Evolutionary conservation across 1,140 invertebrate genomes (phyloP).

Genomic region (Rhopalosiphum maidis): DNA sequence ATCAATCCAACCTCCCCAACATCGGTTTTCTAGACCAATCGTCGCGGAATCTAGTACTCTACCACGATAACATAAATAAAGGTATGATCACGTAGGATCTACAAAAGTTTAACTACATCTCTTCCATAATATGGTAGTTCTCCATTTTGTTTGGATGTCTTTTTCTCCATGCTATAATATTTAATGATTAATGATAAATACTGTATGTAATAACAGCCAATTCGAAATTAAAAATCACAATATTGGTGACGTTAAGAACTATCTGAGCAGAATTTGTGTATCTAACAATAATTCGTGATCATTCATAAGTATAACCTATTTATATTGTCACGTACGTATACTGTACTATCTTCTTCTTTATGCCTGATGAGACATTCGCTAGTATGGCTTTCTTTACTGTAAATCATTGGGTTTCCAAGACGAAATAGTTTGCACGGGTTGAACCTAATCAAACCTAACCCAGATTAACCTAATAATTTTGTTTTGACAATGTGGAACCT

Average conservation of each 20-base stretch:
- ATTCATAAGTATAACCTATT: background rate
- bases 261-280: background rate
- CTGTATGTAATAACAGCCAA: background rate
- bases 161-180: too few species aligned
- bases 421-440: background rate
- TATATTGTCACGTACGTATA: background rate
- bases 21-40: background rate
- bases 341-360: background rate
- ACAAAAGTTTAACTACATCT: too few species aligned
- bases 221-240: background rate
- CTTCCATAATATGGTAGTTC: background rate
- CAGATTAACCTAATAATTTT: background rate
- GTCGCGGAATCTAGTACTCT: background rate
- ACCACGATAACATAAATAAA: background rate
- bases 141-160: background rate
- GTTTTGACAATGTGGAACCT: background rate
- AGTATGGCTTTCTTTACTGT: background rate
- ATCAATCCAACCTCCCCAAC: too few species aligned
- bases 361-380: background rate
- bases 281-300: background rate
- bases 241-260: background rate
- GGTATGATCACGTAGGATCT: background rate
- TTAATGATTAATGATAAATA: too few species aligned
- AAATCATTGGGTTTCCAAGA: background rate
- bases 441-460: background rate